Evolutionary conservation across 2,113 vertebrate species (phyloP).

Genomic region (Boleophthalmus pectinirostris): DNA sequence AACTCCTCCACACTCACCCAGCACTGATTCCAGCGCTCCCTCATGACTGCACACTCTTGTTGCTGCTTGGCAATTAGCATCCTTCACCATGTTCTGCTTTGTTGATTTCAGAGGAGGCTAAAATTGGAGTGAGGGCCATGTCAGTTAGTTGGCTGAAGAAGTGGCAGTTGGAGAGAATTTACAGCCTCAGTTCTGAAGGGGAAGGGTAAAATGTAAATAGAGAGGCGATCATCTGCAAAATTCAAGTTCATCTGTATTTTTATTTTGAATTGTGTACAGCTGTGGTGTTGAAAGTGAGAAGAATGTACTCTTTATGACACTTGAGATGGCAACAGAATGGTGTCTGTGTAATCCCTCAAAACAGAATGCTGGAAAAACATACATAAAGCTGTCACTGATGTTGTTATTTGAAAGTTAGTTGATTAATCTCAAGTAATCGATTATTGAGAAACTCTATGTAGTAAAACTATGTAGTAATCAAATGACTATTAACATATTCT

Average conservation of each 20-base stretch:
- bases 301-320: not conserved
- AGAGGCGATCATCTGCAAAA: not conserved
- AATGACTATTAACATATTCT: too few relatives aligned
- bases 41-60: slow-evolving; percentile 32
- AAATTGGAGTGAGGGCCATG: slow-evolving; percentile 26
- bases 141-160: slow-evolving; percentile 28
- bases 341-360: not conserved
- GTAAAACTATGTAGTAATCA: too few relatives aligned
- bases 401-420: too few relatives aligned
- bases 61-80: slow-evolving; percentile 59
- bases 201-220: not conserved
- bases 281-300: not conserved
- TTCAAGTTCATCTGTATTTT: not conserved
- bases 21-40: slow-evolving; percentile 33
- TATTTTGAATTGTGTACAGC: too few relatives aligned
- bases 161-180: slow-evolving; percentile 15
- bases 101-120: slow-evolving; percentile 26
- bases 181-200: not conserved
- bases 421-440: too few relatives aligned
- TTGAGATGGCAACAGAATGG: not conserved
- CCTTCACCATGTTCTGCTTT: slow-evolving; percentile 49
- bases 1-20: slow-evolving; percentile 12
- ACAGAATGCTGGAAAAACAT: not conserved
- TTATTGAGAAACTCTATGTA: too few relatives aligned
- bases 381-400: not conserved